A percentile compares a stretch with the other conserved stretches of the same genome.
Conservation (phyloP, 2,113 vertebrate genomes). For the Ia io region DNA sequence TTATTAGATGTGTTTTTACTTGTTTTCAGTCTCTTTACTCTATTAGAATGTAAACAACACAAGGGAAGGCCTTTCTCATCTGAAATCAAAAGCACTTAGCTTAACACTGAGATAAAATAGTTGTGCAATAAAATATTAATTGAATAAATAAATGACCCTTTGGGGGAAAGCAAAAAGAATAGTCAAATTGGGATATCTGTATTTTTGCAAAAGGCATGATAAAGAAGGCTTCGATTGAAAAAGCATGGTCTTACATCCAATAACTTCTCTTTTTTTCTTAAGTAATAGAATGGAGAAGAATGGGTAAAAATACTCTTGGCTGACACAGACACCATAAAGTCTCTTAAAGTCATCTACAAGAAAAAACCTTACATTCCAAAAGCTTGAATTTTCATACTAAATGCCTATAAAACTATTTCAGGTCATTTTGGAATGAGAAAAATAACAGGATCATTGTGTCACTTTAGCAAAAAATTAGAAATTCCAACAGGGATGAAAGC, state of each 20-base stretch:
- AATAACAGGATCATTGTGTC: not conserved
- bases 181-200: not conserved
- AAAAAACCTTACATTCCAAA: not conserved
- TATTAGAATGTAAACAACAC: not conserved
- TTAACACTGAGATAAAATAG: not conserved
- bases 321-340: not conserved
- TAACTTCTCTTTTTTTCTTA: not conserved
- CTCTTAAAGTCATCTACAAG: not conserved
- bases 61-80: not conserved
- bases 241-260: not conserved
- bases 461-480: not conserved
- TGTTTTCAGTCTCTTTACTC: not conserved
- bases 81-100: not conserved
- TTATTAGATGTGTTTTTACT: not conserved
- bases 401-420: not conserved
- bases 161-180: not conserved
- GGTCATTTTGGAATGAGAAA: not conserved
- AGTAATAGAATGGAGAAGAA: not conserved
- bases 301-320: not conserved
- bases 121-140: not conserved
- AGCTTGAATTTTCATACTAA: not conserved
- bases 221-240: not conserved
- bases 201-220: not conserved
- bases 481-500: not conserved
- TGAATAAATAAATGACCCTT: not conserved